A percentile compares a stretch with the other conserved stretches of the same genome.
These are phyloP conservation scores for Chromis chromis DNA, from an alignment of 2,797 vertebrate species.

Conservation along the genomic window DNA sequence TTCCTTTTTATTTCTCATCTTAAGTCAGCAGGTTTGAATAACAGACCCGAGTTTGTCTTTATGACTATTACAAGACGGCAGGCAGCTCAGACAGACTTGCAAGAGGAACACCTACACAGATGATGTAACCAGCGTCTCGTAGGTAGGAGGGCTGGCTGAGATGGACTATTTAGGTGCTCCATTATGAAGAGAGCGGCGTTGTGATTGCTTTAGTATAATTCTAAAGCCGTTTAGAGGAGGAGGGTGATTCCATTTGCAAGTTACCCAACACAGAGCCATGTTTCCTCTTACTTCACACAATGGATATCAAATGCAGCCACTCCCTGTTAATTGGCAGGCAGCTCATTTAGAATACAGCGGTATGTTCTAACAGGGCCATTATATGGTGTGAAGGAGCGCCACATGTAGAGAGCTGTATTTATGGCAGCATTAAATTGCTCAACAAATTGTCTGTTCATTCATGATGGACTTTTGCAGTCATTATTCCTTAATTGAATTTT, in stretches of 20 bases:
- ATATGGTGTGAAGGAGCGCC: constrained; percentile 48
- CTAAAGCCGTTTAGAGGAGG: constrained; percentile 21
- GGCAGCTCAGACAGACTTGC: constrained; percentile 59
- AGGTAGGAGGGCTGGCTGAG: constrained; percentile 60
- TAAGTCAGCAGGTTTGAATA: constrained; percentile 50
- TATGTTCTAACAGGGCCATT: constrained; percentile 43
- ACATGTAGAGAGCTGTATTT: constrained; percentile 63
- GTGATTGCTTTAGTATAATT: constrained; percentile 42
- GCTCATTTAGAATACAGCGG: constrained; percentile 40
- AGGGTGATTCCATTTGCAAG: constrained; percentile 16
- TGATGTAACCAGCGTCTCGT: constrained; percentile 64
- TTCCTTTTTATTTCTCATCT: constrained; percentile 45
- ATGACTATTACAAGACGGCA: constrained; percentile 43
- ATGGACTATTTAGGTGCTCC: constrained; percentile 52
- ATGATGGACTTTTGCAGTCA: constrained; percentile 69
- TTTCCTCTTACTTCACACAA: constrained; percentile 28
- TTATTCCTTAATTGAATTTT: constrained; percentile 77
- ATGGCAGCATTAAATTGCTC: constrained; percentile 69
- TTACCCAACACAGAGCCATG: constrained; percentile 18
- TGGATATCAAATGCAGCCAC: constrained; percentile 33
- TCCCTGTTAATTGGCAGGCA: constrained; percentile 49
- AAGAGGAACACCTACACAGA: constrained; percentile 69
- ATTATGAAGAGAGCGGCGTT: constrained; percentile 43
- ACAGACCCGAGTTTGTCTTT: constrained; percentile 38
- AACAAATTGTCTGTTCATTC: constrained; percentile 75